A percentile compares a stretch with the other conserved stretches of the same genome.
These are phyloP conservation scores for Grammomys dolichurus DNA, from an alignment of 2,113 vertebrate genomes.

Conservation along the genomic window DNA sequence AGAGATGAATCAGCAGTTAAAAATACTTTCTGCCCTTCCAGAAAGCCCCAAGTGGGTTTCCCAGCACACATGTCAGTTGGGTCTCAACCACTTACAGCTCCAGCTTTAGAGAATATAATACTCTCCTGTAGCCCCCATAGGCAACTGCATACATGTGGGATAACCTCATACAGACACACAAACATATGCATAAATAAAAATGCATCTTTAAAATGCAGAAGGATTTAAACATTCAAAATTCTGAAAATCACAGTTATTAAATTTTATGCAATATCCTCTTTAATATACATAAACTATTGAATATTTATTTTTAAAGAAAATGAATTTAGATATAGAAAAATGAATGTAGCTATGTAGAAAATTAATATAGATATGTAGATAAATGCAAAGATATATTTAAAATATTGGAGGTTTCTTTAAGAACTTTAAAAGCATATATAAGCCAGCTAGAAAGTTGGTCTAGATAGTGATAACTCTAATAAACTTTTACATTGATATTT, in stretches of 20 bases:
- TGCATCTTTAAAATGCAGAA: not conserved
- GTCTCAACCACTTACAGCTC: not conserved
- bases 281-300: not conserved
- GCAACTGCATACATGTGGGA: not conserved
- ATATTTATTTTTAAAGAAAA: not conserved
- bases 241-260: conserved; percentile 32
- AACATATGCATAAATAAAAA: not conserved
- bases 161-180: not conserved
- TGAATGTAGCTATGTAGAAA: too few relatives aligned
- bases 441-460: not conserved
- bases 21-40: not conserved
- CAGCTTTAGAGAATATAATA: not conserved
- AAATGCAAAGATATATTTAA: not conserved
- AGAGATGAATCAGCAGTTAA: not conserved
- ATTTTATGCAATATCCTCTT: conserved; percentile 1
- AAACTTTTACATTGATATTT: conserved; percentile 9
- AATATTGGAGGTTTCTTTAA: conserved; percentile 30
- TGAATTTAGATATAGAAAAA: not conserved
- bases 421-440: not conserved
- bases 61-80: not conserved
- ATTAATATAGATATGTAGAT: not conserved
- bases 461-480: conserved; percentile 10
- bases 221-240: not conserved
- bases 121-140: not conserved
- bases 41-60: not conserved